Evolutionary conservation across 2,888 invertebrate species (phyloP).

Genomic region (Dolichopus griseipennis): DNA sequence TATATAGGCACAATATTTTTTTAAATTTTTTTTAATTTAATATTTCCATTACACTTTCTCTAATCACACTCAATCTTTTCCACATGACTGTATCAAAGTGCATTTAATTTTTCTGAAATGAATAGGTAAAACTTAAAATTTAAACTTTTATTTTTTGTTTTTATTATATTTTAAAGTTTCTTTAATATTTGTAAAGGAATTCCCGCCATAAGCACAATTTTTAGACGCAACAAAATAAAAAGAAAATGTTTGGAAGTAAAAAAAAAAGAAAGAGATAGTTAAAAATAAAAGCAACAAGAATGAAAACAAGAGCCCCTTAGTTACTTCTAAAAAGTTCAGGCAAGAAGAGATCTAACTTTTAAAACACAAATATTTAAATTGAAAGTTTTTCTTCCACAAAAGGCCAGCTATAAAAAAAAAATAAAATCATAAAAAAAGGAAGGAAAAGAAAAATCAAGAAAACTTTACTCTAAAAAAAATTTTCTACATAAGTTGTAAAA

Average conservation of each 20-base stretch:
- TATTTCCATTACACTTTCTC: too few relatives aligned
- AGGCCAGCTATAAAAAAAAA: neutral
- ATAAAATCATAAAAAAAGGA: too few relatives aligned
- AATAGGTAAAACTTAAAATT: neutral
- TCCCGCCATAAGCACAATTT: neutral
- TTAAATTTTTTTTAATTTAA: too few relatives aligned
- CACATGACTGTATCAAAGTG: neutral
- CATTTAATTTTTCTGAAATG: neutral
- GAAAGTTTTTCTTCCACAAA: neutral
- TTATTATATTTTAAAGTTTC: neutral
- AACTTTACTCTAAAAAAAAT: too few relatives aligned
- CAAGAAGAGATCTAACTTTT: neutral
- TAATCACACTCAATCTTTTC: too few relatives aligned
- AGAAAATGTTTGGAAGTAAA: neutral
- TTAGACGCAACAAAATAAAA: neutral
- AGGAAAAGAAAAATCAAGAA: too few relatives aligned
- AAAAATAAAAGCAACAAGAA: too few relatives aligned
- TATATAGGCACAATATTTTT: too few relatives aligned
- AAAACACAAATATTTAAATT: constrained; percentile 2
- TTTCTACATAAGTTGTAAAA: too few relatives aligned
- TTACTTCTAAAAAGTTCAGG: neutral
- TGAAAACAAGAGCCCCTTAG: too few relatives aligned
- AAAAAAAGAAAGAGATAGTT: neutral
- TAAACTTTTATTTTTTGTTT: neutral
- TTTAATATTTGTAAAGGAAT: neutral